Conservation (phyloP, 2,113 vertebrate genomes). For the Eclectus roratus region DNA sequence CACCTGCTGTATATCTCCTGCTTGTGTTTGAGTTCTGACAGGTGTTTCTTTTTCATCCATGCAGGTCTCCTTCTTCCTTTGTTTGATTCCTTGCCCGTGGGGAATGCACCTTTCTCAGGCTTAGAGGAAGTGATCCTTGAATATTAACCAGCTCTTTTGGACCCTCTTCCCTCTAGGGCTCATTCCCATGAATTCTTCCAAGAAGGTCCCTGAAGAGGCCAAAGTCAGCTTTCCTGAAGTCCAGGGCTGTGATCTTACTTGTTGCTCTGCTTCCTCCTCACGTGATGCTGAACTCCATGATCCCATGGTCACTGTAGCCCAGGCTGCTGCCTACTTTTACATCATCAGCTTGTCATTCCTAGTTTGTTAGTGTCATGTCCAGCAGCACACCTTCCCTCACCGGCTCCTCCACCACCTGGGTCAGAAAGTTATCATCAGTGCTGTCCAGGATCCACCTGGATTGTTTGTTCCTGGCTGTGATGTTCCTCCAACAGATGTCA, state of each 20-base stretch:
- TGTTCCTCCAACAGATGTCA: neutral
- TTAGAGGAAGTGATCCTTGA: neutral
- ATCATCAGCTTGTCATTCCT: neutral
- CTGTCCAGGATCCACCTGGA: neutral
- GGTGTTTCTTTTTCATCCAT: neutral
- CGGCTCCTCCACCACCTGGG: neutral
- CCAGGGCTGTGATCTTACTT: neutral
- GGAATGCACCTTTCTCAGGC: neutral
- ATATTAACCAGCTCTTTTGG: neutral
- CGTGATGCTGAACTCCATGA: neutral
- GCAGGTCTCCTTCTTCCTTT: neutral
- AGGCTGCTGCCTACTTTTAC: neutral
- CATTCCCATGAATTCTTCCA: neutral
- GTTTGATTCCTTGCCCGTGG: neutral
- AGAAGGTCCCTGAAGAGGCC: neutral
- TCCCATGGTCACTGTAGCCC: neutral
- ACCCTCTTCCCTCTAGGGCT: neutral
- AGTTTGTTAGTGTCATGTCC: neutral
- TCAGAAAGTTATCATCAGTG: neutral
- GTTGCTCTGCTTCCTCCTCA: neutral
- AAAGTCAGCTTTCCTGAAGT: neutral
- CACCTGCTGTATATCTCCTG: neutral
- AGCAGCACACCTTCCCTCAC: neutral
- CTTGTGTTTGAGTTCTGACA: neutral
- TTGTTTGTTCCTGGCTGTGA: neutral